These are phyloP conservation scores for Shinisaurus crocodilurus DNA, from an alignment of 2,113 vertebrate genomes.

Conservation along the genomic window DNA sequence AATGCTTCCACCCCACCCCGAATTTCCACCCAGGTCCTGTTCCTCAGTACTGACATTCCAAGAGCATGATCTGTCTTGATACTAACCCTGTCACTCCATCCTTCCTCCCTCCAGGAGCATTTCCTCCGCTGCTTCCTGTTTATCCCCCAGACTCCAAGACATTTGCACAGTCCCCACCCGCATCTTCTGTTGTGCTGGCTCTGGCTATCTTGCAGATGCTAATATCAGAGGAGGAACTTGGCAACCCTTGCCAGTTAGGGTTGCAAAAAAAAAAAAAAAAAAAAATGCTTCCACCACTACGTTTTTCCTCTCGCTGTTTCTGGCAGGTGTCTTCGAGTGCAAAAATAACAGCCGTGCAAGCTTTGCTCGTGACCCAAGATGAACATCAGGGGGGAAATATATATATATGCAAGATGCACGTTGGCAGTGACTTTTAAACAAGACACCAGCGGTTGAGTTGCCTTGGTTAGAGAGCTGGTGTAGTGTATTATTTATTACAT, in stretches of 20 bases:
- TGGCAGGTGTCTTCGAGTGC: not conserved
- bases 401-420: not conserved
- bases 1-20: not conserved
- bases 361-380: no score
- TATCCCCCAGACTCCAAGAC: constrained; percentile 1
- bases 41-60: constrained; percentile 19
- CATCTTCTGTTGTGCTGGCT: not conserved
- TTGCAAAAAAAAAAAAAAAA: no score
- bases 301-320: not conserved
- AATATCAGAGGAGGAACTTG: not conserved
- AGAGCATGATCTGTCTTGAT: not conserved
- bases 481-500: no score
- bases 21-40: not conserved
- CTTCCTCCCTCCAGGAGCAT: constrained; percentile 25
- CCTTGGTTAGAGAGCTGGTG: not conserved
- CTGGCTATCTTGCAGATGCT: constrained; percentile 9
- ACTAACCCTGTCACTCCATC: not conserved
- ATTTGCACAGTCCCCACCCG: not conserved
- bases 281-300: not conserved
- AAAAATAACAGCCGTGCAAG: not conserved
- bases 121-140: constrained; percentile 28
- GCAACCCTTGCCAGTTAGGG: not conserved
- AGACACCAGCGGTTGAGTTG: not conserved
- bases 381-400: not conserved
- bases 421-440: not conserved